phyloP scores from a whole-genome alignment of 2,888 invertebrate species.

The Plebejus melissa region DNA sequence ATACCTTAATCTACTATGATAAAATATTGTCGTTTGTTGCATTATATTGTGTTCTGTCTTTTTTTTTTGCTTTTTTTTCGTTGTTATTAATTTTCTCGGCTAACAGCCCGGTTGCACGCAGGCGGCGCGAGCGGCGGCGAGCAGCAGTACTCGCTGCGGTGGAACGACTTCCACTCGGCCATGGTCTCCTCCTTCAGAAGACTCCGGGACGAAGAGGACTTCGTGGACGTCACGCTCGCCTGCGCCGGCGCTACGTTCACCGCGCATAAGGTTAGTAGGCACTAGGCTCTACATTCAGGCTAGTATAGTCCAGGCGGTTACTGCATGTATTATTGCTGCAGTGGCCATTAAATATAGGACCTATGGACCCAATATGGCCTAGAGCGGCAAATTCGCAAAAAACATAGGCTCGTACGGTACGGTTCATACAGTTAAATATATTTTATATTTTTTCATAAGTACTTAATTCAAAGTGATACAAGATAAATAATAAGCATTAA shows the following conservation, averaged over 20 bases:
- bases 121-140: slow-evolving; percentile 77
- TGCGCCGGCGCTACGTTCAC: slow-evolving; percentile 94
- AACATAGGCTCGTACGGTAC: too few species aligned
- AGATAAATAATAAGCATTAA: too few species aligned
- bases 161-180: slow-evolving; percentile 96
- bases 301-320: not conserved
- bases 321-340: not conserved
- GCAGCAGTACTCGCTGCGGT: slow-evolving; percentile 95
- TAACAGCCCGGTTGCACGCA: slow-evolving; percentile 43
- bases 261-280: slow-evolving; percentile 85
- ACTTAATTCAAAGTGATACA: too few species aligned
- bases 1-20: too few species aligned
- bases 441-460: too few species aligned
- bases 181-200: slow-evolving; percentile 94
- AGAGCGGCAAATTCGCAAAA: too few species aligned
- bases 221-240: slow-evolving; percentile 95
- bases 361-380: too few species aligned
- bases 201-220: slow-evolving; percentile 93
- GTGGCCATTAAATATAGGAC: too few species aligned
- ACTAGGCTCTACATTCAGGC: not conserved
- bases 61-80: not conserved
- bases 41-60: not conserved
- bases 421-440: too few species aligned
- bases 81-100: slow-evolving; percentile 22
- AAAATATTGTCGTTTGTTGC: not conserved